Evolutionary conservation across 1,140 invertebrate species (phyloP).

Genomic region (Sesamia nonagrioides): DNA sequence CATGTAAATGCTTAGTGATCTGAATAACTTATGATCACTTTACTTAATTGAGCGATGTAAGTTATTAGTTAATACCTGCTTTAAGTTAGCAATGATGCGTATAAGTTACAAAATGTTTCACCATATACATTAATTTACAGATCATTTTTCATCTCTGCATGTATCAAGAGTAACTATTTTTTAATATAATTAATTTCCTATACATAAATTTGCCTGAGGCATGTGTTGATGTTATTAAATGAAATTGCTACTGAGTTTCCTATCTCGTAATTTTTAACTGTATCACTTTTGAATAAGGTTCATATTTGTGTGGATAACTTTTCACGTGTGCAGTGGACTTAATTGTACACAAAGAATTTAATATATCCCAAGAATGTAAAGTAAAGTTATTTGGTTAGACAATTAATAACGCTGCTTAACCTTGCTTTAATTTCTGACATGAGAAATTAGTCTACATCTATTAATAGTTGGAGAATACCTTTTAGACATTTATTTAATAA

Average conservation of each 20-base stretch:
- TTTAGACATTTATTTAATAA: neutral
- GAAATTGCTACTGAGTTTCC: neutral
- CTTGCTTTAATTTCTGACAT: conserved; percentile 24
- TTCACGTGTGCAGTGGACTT: conserved; percentile 5
- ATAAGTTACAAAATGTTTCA: conserved; percentile 3
- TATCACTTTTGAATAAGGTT: neutral
- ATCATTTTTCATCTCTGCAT: conserved; percentile 11
- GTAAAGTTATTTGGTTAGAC: conserved; percentile 3
- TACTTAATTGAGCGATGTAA: neutral
- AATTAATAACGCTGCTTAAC: conserved; percentile 26
- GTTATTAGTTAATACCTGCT: neutral
- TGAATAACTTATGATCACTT: neutral
- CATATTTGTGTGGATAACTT: neutral
- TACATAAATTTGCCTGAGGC: neutral
- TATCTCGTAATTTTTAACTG: neutral
- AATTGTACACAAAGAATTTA: conserved; percentile 17
- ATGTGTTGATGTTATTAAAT: neutral
- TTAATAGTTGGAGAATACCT: neutral
- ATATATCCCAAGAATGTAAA: conserved; percentile 17
- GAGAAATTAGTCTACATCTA: neutral
- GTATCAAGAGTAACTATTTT: neutral
- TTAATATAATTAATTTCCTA: conserved; percentile 23
- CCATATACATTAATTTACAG: conserved; percentile 26
- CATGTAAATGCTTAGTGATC: neutral
- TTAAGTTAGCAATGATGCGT: conserved; percentile 9